phyloP scores from a whole-genome alignment of 2,888 invertebrate genomes.

The Tineola bisselliella region DNA sequence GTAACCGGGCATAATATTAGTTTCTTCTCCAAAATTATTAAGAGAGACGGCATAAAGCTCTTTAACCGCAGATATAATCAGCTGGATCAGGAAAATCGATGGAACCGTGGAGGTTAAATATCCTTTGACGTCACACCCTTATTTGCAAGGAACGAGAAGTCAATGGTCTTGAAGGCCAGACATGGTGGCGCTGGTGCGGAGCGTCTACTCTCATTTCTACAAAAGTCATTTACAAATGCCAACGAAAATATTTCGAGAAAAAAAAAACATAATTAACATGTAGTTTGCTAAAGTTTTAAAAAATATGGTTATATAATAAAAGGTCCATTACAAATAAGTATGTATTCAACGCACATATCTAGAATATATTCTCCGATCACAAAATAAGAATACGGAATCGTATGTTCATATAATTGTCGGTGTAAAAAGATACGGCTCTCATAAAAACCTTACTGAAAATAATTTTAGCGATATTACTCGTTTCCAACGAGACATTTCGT shows the following conservation, averaged over 20 bases:
- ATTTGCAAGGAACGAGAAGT: slow-evolving; percentile 37
- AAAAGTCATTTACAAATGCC: slow-evolving; percentile 1
- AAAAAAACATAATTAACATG: slow-evolving; percentile 15
- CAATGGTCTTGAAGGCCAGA: slow-evolving; percentile 47
- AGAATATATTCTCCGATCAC: background rate
- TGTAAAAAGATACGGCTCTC: slow-evolving; percentile 66
- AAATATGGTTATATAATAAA: background rate
- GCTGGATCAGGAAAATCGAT: slow-evolving; percentile 27
- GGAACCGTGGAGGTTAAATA: slow-evolving; percentile 21
- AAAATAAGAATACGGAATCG: slow-evolving; percentile 38
- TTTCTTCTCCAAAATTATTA: background rate
- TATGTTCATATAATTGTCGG: slow-evolving; percentile 57
- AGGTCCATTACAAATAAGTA: background rate
- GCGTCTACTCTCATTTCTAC: background rate
- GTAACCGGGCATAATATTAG: slow-evolving; percentile 19
- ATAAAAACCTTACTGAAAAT: slow-evolving; percentile 63
- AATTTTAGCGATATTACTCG: slow-evolving; percentile 63
- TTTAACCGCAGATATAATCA: slow-evolving; percentile 21
- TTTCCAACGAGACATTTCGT: slow-evolving; percentile 58
- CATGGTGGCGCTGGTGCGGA: slow-evolving; percentile 39
- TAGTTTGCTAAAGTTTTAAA: background rate
- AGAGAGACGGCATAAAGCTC: background rate
- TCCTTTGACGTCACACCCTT: slow-evolving; percentile 23
- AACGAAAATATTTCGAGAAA: slow-evolving; percentile 35
- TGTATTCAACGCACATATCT: background rate